Conservation (phyloP, 2,797 vertebrate genomes). For the Melanotaenia pygmaea region DNA sequence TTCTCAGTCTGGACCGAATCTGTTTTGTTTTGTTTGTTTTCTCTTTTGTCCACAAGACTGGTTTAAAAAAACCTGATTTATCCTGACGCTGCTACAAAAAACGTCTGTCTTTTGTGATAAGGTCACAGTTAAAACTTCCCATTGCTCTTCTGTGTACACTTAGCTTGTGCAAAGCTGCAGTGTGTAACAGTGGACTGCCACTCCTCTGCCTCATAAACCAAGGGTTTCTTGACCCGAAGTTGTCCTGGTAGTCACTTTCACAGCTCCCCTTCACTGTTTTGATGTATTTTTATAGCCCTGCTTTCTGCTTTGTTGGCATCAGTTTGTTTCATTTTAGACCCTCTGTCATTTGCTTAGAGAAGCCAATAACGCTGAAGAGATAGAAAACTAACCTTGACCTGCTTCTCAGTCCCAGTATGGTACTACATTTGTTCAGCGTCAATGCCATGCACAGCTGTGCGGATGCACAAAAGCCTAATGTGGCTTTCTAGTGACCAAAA, state of each 20-base stretch:
- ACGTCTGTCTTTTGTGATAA: neutral
- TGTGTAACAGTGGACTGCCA: neutral
- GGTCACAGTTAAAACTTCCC: neutral
- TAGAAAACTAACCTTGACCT: neutral
- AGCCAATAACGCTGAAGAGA: neutral
- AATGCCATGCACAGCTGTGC: neutral
- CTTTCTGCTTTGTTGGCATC: neutral
- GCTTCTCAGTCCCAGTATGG: no score
- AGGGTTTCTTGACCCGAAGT: neutral
- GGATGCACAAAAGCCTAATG: neutral
- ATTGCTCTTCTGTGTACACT: neutral
- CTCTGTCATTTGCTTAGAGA: neutral
- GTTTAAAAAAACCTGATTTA: neutral
- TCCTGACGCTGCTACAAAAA: neutral
- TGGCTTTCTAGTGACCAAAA: neutral
- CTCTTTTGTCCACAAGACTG: neutral
- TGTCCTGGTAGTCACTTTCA: neutral
- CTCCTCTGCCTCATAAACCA: neutral
- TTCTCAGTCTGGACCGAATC: neutral
- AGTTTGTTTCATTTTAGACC: conserved; percentile 1
- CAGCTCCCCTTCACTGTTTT: neutral
- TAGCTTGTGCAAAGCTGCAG: neutral
- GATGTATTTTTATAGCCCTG: neutral
- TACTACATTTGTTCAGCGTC: neutral
- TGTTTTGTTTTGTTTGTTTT: neutral